These are phyloP conservation scores for Pachydiplax longipennis DNA, from an alignment of 2,888 invertebrate genomes.

Conservation along the genomic window DNA sequence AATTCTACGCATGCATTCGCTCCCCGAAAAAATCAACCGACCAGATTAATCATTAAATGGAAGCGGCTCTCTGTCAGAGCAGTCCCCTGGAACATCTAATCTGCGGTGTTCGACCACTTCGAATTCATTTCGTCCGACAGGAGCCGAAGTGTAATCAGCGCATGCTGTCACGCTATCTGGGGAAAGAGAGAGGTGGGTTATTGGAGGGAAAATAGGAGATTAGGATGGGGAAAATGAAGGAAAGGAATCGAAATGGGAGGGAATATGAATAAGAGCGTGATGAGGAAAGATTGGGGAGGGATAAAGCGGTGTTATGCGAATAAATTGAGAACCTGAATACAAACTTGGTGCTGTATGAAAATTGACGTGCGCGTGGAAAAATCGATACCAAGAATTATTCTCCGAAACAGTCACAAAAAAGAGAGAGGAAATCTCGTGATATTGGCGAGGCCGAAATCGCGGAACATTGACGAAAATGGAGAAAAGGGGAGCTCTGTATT, in stretches of 20 bases:
- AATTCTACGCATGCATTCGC: background rate
- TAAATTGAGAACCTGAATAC: too few relatives aligned
- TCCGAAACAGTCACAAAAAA: too few relatives aligned
- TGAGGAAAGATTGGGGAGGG: too few relatives aligned
- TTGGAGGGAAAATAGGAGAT: background rate
- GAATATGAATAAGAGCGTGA: too few relatives aligned
- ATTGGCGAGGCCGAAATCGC: too few relatives aligned
- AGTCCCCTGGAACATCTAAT: conserved; percentile 17
- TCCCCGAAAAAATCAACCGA: background rate
- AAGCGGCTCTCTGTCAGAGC: background rate
- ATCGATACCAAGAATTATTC: too few relatives aligned
- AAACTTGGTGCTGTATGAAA: too few relatives aligned
- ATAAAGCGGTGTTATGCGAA: too few relatives aligned
- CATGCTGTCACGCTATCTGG: background rate
- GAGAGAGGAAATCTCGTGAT: background rate
- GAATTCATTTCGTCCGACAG: conserved; percentile 6
- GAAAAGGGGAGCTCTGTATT: too few relatives aligned
- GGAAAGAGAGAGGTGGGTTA: background rate
- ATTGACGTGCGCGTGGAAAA: too few relatives aligned
- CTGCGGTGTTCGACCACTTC: background rate
- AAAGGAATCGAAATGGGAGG: background rate
- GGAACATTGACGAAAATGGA: too few relatives aligned
- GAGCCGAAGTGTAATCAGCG: background rate
- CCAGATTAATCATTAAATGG: background rate
- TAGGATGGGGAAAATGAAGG: background rate